Percentiles rank a stretch among this genome's conserved stretches.
Conservation (phyloP, 30 jellyfish, hydroid and myxozoan genomes). For the Turritopsis rubra region DNA sequence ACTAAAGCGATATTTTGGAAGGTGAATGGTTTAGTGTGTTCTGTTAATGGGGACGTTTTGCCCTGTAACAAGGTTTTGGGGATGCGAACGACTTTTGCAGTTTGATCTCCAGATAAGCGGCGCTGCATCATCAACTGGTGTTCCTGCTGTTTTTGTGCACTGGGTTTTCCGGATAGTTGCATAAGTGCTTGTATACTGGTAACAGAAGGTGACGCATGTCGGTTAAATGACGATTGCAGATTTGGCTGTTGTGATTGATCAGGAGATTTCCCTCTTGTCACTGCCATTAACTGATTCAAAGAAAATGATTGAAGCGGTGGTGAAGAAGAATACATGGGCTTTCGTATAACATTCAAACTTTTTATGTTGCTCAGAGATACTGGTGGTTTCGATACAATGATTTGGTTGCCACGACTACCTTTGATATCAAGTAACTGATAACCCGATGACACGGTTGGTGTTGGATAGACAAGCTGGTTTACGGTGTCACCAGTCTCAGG, state of each 20-base stretch:
- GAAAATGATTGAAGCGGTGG: slow-evolving; percentile 12
- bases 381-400: slow-evolving; percentile 24
- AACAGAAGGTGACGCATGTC: background rate
- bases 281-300: background rate
- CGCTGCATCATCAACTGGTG: background rate
- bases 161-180: background rate
- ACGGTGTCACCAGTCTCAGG: background rate
- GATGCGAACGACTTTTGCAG: background rate
- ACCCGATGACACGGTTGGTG: background rate
- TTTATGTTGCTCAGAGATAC: background rate
- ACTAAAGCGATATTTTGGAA: background rate
- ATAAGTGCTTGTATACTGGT: background rate
- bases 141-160: background rate
- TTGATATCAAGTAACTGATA: slow-evolving; percentile 12
- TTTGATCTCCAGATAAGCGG: background rate
- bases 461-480: background rate
- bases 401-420: slow-evolving; percentile 25
- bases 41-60: background rate
- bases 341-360: background rate
- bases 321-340: background rate
- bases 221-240: background rate
- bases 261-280: slow-evolving; percentile 1
- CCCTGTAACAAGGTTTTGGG: background rate
- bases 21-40: background rate
- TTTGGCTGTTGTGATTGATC: background rate